Evolutionary conservation across 2,888 invertebrate species (phyloP), one percentile per base, ranked within the genome.

Genomic region (Meiosimyza platycephala): DNA sequence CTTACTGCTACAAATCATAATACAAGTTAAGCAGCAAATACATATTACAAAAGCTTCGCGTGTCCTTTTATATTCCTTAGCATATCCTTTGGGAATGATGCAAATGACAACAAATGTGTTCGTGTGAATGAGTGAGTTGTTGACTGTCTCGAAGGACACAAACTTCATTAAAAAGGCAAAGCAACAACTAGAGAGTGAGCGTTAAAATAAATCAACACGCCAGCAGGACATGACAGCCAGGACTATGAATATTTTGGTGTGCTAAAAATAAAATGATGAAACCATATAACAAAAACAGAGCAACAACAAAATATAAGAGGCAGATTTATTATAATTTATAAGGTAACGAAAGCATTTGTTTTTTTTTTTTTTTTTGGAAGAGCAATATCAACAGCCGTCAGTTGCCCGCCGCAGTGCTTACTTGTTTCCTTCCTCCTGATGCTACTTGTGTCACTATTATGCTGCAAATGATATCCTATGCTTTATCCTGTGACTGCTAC

Each of bases 381-480:
- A 70, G 62, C 18, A 63, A 52, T 51, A 50, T 16, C 66, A 66
- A 47, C 57, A 18, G 28, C 16, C 54, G 15, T 18, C 50, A 40
- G 60, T 9, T 3, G 50, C 12, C 9, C 18, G 50, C 13, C 16
- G 50, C 22, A 2, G 5, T 50, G 13, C 52, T 50, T 50, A 22
- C 13, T 5, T 50, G 13, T 40, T 50, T 50, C 47, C 13, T 5
- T 54, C 51, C 33, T 33, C 40, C 22, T 51, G 33, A n/a, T 60
- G 69, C 28, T 33, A 33, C 18, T 51, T 22, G 18, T 16, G 40
- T 48, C 57, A 40, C 63, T 51, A 50, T 52, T 51, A 66, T 33
- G 52, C 47, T 69, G 70, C 63, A 70, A 69, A 69, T 69, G 68
- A 69, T 69, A 69, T 69, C 59, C 68, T 47, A n/a, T 40, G 59